Percentiles rank a stretch among this genome's conserved stretches.
phyloP scores from a whole-genome alignment of 1,140 invertebrate species.

The Macrotrachela quadricornifera region DNA sequence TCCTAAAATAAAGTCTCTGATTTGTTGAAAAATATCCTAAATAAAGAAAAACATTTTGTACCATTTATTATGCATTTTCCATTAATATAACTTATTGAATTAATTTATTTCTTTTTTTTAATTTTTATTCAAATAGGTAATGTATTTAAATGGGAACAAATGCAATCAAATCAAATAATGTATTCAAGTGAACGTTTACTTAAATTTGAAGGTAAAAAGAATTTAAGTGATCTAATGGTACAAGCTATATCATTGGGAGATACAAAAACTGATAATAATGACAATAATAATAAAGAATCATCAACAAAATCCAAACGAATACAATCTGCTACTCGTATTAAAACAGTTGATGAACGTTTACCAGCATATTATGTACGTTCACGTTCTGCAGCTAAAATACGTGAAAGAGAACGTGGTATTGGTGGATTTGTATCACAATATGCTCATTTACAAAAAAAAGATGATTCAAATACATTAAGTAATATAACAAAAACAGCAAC shows the following conservation, averaged over 20 bases:
- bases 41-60: too few species aligned
- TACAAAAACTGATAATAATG: background rate
- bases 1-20: too few species aligned
- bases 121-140: constrained; percentile 19
- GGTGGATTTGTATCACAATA: too few species aligned
- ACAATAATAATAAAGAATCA: background rate
- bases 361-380: too few species aligned
- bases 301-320: background rate
- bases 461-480: background rate
- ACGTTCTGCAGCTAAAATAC: too few species aligned
- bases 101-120: constrained; percentile 13
- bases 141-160: constrained; percentile 29
- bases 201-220: background rate
- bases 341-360: too few species aligned
- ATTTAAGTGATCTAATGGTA: too few species aligned
- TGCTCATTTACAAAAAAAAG: background rate
- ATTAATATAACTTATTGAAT: too few species aligned
- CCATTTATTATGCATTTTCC: too few species aligned
- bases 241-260: background rate
- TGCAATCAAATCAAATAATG: constrained; percentile 30
- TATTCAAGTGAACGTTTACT: constrained; percentile 12
- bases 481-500: background rate
- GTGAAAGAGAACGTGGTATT: too few species aligned
- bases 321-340: background rate
- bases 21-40: too few species aligned